A percentile compares a stretch with the other conserved stretches of the same genome.
Evolutionary conservation across 2,888 invertebrate species (phyloP).

Genomic region (Heliconius ismenius): DNA sequence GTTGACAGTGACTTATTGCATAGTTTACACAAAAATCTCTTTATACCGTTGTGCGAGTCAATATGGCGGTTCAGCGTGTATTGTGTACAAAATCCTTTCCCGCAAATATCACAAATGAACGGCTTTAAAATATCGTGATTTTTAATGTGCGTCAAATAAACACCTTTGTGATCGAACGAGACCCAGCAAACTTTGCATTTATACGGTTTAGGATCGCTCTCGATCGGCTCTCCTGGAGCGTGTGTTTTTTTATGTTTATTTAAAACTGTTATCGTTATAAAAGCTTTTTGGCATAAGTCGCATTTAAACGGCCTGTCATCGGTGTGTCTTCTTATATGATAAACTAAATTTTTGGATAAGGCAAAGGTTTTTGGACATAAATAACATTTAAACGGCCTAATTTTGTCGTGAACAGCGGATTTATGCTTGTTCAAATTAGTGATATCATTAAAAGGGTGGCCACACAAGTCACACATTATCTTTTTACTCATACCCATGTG

Average conservation of each 20-base stretch:
- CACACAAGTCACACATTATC: conserved; percentile 48
- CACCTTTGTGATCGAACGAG: conserved; percentile 20
- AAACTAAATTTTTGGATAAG: conserved; percentile 45
- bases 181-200: conserved; percentile 42
- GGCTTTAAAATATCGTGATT: conserved; percentile 36
- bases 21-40: conserved; percentile 37
- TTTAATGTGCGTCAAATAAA: conserved; percentile 35
- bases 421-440: conserved; percentile 46
- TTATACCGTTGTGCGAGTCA: conserved; percentile 37
- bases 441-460: conserved; percentile 45
- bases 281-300: conserved; percentile 36
- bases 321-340: conserved; percentile 46
- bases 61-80: conserved; percentile 47
- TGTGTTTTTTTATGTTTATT: conserved; percentile 25
- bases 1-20: conserved; percentile 42
- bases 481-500: conserved; percentile 45
- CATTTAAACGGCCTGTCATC: conserved; percentile 47
- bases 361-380: conserved; percentile 46
- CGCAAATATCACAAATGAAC: conserved; percentile 43
- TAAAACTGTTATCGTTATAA: conserved; percentile 7
- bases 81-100: conserved; percentile 42
- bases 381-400: conserved; percentile 44
- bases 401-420: conserved; percentile 46
- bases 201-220: conserved; percentile 20
- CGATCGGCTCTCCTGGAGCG: conserved; percentile 2